Evolutionary conservation across 2,113 vertebrate genomes (phyloP).

Genomic region (Phylloscopus trochilus): DNA sequence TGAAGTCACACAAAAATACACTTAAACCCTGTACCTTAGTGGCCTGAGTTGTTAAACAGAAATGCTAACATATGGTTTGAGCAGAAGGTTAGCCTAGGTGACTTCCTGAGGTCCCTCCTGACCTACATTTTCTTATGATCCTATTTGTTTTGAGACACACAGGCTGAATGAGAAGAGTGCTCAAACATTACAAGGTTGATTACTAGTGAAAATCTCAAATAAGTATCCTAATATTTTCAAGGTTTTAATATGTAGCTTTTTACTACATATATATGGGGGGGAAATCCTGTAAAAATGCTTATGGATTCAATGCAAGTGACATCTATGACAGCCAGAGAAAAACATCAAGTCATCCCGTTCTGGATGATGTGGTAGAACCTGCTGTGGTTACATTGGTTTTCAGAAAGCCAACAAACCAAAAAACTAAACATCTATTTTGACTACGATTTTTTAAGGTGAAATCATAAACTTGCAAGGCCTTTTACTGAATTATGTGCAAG

Average conservation of each 20-base stretch:
- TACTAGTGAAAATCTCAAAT: background rate
- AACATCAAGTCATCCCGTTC: accelerated
- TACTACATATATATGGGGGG: background rate
- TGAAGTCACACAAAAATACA: background rate
- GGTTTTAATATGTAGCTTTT: background rate
- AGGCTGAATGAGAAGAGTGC: background rate
- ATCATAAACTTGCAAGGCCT: background rate
- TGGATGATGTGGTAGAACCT: background rate
- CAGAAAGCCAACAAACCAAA: background rate
- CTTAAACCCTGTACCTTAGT: background rate
- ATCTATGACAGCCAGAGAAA: background rate
- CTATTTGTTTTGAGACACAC: background rate
- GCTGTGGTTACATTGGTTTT: background rate
- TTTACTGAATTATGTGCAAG: background rate
- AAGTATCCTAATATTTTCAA: background rate
- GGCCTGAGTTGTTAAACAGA: background rate
- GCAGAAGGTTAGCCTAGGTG: background rate
- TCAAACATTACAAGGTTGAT: background rate
- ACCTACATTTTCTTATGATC: background rate
- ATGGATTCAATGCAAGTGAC: background rate
- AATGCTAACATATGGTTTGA: background rate
- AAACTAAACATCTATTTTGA: background rate
- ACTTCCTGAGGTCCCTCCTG: background rate
- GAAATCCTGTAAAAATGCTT: background rate
- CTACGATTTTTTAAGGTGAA: background rate